Evolutionary conservation across 2,797 vertebrate genomes (phyloP).

Genomic region (Clamator glandarius): DNA sequence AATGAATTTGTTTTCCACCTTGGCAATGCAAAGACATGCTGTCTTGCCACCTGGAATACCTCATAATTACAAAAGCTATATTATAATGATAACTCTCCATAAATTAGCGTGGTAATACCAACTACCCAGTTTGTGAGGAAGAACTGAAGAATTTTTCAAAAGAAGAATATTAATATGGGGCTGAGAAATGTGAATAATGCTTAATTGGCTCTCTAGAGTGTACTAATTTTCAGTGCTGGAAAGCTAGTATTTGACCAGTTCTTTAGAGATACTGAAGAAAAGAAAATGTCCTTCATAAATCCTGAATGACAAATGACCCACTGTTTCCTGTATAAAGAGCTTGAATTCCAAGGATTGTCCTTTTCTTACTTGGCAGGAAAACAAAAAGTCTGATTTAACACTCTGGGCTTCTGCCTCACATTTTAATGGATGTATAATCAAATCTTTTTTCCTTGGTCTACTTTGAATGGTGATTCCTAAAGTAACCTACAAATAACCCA

Average conservation of each 20-base stretch:
- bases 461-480: not conserved
- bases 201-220: constrained; percentile 75
- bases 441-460: not conserved
- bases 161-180: constrained; percentile 55
- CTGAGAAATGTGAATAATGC: constrained; percentile 56
- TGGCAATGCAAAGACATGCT: constrained; percentile 75
- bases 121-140: constrained; percentile 47
- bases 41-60: constrained; percentile 66
- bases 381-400: not conserved
- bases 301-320: constrained; percentile 61
- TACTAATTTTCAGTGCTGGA: constrained; percentile 70
- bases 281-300: constrained; percentile 64
- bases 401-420: not conserved
- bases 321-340: constrained; percentile 35
- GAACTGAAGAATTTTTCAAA: constrained; percentile 54
- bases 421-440: constrained; percentile 4
- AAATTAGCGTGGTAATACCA: constrained; percentile 74
- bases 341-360: constrained; percentile 31
- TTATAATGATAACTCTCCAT: constrained; percentile 70
- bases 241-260: constrained; percentile 69
- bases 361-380: constrained; percentile 18
- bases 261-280: constrained; percentile 51
- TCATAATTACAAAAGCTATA: constrained; percentile 76
- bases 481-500: not conserved
- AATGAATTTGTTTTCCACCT: constrained; percentile 78